Percentiles rank a stretch among this genome's conserved stretches.
These are phyloP conservation scores for Melanargia galathea DNA, from an alignment of 2,888 invertebrate genomes.

Conservation along the genomic window DNA sequence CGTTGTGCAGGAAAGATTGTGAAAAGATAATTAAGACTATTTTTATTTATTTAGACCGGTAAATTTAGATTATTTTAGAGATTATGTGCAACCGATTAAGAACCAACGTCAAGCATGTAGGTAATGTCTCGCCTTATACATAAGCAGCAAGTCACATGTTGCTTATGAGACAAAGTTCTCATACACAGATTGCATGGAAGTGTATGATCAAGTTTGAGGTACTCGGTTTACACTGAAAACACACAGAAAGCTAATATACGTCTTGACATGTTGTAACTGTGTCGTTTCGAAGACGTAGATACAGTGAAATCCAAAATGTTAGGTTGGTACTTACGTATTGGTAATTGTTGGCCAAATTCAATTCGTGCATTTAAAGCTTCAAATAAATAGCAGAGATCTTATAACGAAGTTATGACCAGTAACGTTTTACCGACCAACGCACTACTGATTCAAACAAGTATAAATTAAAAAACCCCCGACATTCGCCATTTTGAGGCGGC, in stretches of 20 bases:
- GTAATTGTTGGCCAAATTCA: no score
- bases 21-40: no score
- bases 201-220: slow-evolving; percentile 1
- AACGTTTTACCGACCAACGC: no score
- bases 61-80: no score
- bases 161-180: not conserved
- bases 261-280: not conserved
- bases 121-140: not conserved
- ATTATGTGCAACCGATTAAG: no score
- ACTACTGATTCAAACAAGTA: no score
- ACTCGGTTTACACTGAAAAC: not conserved
- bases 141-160: not conserved
- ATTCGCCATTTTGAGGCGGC: no score
- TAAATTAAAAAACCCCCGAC: no score
- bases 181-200: not conserved
- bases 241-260: slow-evolving; percentile 7
- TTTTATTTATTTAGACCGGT: no score
- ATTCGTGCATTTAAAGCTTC: not conserved
- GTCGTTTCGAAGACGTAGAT: slow-evolving; percentile 8
- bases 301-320: not conserved
- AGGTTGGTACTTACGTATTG: not conserved
- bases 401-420: no score
- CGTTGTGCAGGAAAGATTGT: no score
- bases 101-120: not conserved
- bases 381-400: no score